Evolutionary conservation across 2,888 invertebrate species (phyloP).

Genomic region (Ellobium chinense): DNA sequence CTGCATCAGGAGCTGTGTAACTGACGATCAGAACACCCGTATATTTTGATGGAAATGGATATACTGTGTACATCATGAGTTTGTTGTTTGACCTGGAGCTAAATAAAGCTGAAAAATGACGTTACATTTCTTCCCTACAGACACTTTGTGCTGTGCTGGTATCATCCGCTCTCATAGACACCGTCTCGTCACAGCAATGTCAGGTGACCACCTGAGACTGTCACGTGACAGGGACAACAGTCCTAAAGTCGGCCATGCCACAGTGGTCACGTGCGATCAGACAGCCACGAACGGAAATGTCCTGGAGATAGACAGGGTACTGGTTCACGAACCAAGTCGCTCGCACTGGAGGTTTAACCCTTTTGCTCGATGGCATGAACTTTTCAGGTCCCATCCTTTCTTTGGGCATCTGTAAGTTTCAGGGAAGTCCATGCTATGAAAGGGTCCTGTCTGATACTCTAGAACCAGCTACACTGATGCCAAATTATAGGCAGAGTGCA

Average conservation of each 20-base stretch:
- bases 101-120: too few relatives aligned
- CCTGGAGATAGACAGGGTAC: slow-evolving; percentile 81
- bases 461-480: too few relatives aligned
- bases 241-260: slow-evolving; percentile 72
- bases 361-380: slow-evolving; percentile 17
- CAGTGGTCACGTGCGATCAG: slow-evolving; percentile 81
- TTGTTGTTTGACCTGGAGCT: too few relatives aligned
- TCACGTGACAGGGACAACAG: slow-evolving; percentile 65
- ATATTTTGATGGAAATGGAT: too few relatives aligned
- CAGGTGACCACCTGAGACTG: slow-evolving; percentile 73
- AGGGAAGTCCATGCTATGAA: too few relatives aligned
- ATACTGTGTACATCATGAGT: too few relatives aligned
- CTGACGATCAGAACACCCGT: too few relatives aligned
- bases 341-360: slow-evolving; percentile 25
- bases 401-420: too few relatives aligned
- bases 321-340: slow-evolving; percentile 67
- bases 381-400: neutral
- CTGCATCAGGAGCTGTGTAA: too few relatives aligned
- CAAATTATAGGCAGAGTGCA: too few relatives aligned
- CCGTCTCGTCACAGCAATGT: too few relatives aligned
- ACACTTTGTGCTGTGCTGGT: slow-evolving; percentile 79
- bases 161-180: slow-evolving; percentile 73
- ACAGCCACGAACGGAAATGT: slow-evolving; percentile 87
- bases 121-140: slow-evolving; percentile 59
- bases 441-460: too few relatives aligned